Evolutionary conservation across 1,140 invertebrate species (phyloP).

Genomic region (Notospermus geniculatus): DNA sequence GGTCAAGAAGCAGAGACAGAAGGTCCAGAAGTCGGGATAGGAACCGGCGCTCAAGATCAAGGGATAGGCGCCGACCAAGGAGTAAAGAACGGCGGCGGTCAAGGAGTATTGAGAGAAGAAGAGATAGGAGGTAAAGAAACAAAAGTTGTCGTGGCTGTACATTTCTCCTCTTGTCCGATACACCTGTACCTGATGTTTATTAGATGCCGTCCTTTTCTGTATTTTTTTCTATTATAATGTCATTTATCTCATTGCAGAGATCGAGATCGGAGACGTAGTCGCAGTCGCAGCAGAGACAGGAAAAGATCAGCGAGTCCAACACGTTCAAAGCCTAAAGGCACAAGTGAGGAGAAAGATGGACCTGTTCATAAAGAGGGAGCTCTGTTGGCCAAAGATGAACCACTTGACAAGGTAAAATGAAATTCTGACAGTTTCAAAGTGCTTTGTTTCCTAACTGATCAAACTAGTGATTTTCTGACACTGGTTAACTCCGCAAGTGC

Average conservation of each 20-base stretch:
- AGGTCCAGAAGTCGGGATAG: constrained; percentile 37
- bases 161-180: too few species aligned
- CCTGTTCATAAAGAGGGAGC: constrained; percentile 35
- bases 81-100: constrained; percentile 21
- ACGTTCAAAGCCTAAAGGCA: background rate
- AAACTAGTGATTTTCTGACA: background rate
- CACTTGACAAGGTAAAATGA: constrained; percentile 43
- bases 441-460: constrained; percentile 3
- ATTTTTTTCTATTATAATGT: too few species aligned
- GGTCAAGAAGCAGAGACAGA: constrained; percentile 23
- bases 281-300: constrained; percentile 25
- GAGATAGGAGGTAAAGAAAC: too few species aligned
- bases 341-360: background rate
- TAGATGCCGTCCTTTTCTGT: too few species aligned
- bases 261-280: constrained; percentile 12
- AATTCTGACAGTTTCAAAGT: background rate
- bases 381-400: constrained; percentile 48
- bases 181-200: too few species aligned
- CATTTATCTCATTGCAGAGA: too few species aligned
- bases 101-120: constrained; percentile 14
- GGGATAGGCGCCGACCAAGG: constrained; percentile 31
- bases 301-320: background rate
- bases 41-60: constrained; percentile 30
- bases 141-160: too few species aligned
- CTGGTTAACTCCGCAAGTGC: background rate